Conservation (phyloP, 2,888 invertebrate species). For the Yponomeuta sedellus region DNA sequence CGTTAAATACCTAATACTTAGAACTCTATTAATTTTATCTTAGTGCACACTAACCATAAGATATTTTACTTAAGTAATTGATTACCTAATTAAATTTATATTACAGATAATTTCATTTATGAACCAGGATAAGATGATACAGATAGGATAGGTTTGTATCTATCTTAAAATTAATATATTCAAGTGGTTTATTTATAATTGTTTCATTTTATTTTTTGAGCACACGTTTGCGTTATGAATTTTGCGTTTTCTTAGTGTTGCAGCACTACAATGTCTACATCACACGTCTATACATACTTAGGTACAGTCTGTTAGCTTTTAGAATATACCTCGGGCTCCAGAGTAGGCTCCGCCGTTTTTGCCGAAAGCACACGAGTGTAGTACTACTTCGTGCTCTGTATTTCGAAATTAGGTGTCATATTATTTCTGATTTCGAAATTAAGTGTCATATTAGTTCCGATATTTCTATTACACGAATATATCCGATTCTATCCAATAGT, state of each 20-base stretch:
- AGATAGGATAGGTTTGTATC: background rate
- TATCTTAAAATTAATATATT: background rate
- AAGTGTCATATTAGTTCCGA: too few species aligned
- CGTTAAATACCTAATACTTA: constrained; percentile 22
- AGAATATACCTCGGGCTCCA: too few species aligned
- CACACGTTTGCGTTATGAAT: constrained; percentile 29
- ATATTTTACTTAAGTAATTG: constrained; percentile 60
- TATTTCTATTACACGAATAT: too few species aligned
- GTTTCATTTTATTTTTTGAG: constrained; percentile 48
- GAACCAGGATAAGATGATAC: constrained; percentile 33
- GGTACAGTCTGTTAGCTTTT: too few species aligned
- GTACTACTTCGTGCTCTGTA: too few species aligned
- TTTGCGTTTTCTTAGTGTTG: background rate
- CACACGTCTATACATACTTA: background rate
- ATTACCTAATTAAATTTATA: constrained; percentile 55
- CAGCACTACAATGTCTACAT: background rate
- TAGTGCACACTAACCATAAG: constrained; percentile 68
- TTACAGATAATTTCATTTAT: constrained; percentile 73
- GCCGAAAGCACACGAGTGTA: too few species aligned
- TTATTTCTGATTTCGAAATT: too few species aligned
- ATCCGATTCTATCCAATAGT: too few species aligned
- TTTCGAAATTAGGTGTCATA: too few species aligned
- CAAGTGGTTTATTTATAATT: background rate
- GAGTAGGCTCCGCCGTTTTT: too few species aligned
- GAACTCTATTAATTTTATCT: constrained; percentile 33